These are phyloP conservation scores for Julus scandinavius DNA, from an alignment of 2,888 invertebrate genomes.

Conservation along the genomic window DNA sequence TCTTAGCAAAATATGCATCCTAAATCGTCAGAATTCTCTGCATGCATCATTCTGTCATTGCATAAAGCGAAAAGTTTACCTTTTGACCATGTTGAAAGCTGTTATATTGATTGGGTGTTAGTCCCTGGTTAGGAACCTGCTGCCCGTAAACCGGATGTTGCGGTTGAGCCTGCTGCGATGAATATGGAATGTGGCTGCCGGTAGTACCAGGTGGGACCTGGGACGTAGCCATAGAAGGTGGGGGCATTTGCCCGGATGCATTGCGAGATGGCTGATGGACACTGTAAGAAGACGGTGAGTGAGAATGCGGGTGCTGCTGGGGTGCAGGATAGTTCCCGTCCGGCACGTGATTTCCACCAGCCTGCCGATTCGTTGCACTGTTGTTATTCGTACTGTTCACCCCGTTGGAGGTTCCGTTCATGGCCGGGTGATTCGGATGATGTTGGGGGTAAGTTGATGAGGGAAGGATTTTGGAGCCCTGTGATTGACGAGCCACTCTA, in stretches of 20 bases:
- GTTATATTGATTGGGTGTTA: conserved; percentile 13
- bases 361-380: conserved; percentile 8
- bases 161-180: conserved; percentile 49
- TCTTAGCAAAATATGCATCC: too few species aligned
- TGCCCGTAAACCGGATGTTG: conserved; percentile 47
- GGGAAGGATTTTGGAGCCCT: conserved; percentile 24
- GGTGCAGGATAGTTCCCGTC: conserved; percentile 22
- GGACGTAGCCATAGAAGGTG: not conserved
- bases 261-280: not conserved
- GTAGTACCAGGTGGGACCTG: conserved; percentile 24
- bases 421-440: conserved; percentile 2
- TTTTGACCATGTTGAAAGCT: conserved; percentile 21
- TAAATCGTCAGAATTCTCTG: not conserved
- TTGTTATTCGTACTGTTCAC: conserved; percentile 1
- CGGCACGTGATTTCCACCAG: not conserved
- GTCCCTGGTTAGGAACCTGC: not conserved
- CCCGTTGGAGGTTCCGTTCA: conserved; percentile 48
- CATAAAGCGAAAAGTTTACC: not conserved
- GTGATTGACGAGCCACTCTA: conserved; percentile 36
- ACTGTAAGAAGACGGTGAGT: conserved; percentile 43
- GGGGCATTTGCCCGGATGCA: not conserved
- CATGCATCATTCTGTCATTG: not conserved
- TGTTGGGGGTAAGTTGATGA: conserved; percentile 24
- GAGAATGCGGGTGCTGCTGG: conserved; percentile 22
- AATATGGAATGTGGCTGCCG: conserved; percentile 8